Conservation (phyloP, 1,140 invertebrate genomes). For the Drosophila bipectinata region DNA sequence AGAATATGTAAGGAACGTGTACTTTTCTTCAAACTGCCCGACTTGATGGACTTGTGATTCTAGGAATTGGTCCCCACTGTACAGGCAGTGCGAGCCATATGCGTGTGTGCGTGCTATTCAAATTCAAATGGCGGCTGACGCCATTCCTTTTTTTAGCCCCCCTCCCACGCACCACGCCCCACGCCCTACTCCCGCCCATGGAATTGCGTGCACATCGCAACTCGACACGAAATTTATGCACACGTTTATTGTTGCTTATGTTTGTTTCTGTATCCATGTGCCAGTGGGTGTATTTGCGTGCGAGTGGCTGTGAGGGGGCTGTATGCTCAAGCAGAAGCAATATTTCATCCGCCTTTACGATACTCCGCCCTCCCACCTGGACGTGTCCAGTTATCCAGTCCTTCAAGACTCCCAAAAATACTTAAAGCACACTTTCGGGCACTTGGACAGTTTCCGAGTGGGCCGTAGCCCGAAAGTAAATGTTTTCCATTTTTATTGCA, state of each 20-base stretch:
- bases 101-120: slow-evolving; percentile 73
- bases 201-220: slow-evolving; percentile 46
- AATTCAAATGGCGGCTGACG: slow-evolving; percentile 80
- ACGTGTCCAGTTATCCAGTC: slow-evolving; percentile 36
- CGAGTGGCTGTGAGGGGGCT: neutral
- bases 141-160: slow-evolving; percentile 61
- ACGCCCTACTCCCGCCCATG: neutral
- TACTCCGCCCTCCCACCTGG: slow-evolving; percentile 34
- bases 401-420: slow-evolving; percentile 46
- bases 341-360: slow-evolving; percentile 58
- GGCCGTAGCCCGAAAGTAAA: slow-evolving; percentile 41
- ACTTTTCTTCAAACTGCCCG: too few relatives aligned
- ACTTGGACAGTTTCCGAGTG: slow-evolving; percentile 4
- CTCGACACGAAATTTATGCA: slow-evolving; percentile 70
- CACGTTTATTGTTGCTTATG: slow-evolving; percentile 65
- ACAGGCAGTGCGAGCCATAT: slow-evolving; percentile 25
- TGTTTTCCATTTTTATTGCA: slow-evolving; percentile 76
- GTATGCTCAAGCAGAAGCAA: slow-evolving; percentile 39
- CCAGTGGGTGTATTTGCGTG: slow-evolving; percentile 7
- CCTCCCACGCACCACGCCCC: neutral
- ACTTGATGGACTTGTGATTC: neutral
- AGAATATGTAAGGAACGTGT: too few relatives aligned
- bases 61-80: slow-evolving; percentile 21
- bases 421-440: slow-evolving; percentile 41
- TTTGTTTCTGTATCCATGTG: slow-evolving; percentile 35